These are phyloP conservation scores for Sciurus niger DNA, from an alignment of 2,113 vertebrate genomes.

Conservation along the genomic window DNA sequence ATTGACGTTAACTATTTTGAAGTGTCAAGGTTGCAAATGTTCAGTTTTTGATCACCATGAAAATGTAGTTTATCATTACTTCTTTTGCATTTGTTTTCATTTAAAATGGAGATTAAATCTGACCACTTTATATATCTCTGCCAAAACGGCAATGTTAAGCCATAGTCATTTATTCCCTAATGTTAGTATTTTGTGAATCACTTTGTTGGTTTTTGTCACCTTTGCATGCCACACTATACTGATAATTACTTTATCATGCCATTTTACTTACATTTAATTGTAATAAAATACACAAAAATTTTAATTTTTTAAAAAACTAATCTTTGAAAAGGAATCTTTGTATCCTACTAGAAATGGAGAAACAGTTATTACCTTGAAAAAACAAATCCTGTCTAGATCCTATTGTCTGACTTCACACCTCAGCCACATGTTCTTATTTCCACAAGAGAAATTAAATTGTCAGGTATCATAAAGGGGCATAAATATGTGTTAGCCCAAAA, in stretches of 20 bases:
- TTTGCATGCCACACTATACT: background rate
- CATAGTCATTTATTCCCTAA: background rate
- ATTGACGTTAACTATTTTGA: slow-evolving; percentile 30
- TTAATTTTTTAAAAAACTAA: slow-evolving; percentile 39
- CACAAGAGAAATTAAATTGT: slow-evolving; percentile 56
- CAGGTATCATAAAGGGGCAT: slow-evolving; percentile 16
- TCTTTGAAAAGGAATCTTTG: slow-evolving; percentile 35
- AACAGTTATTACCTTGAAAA: slow-evolving; percentile 41
- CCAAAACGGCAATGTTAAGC: background rate
- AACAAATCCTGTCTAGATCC: slow-evolving; percentile 41
- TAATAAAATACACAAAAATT: background rate
- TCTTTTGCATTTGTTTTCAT: slow-evolving; percentile 34
- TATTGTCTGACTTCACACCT: slow-evolving; percentile 9
- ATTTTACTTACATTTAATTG: slow-evolving; percentile 30
- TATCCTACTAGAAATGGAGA: background rate
- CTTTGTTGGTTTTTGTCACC: background rate
- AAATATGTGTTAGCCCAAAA: slow-evolving; percentile 2
- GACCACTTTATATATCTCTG: background rate
- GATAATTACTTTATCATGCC: background rate
- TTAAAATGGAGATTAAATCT: slow-evolving; percentile 57
- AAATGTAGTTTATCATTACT: background rate
- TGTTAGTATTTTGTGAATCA: background rate
- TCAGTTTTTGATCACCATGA: background rate
- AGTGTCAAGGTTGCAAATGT: background rate
- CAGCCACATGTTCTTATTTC: slow-evolving; percentile 36